Evolutionary conservation across 2,113 vertebrate genomes (phyloP), one percentile per base, ranked within the genome.

Genomic region (Poecile atricapillus): DNA sequence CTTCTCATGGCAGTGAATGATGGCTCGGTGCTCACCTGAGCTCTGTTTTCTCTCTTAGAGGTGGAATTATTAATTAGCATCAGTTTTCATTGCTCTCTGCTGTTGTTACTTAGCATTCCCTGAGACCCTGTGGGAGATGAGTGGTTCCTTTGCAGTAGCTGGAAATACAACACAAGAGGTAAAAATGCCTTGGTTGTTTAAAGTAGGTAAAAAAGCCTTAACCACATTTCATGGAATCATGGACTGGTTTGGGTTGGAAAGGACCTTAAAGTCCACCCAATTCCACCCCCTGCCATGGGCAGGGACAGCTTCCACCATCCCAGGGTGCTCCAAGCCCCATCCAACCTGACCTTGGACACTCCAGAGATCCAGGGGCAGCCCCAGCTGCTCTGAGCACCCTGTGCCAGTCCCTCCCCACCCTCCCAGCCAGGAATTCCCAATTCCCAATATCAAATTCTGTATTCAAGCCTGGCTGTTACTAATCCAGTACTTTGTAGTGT

Each of bases 311-410:
- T 0, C 55, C 79, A 76, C 21, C 0, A 0, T 47, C 17, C n/a
- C 41, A 76, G 30, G 8, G 0, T 9, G 14, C 11, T 60, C 62
- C 37, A 23, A 50, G 22, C 14, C 9, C 31, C 0, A 0, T 49
- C 75, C 43, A 67, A 0, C 28, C 53, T 55, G n/a, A 9, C 5
- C 4, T 43, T 23, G 87, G 55, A 0, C 71, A 63, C 3, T 63
- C 0, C 79, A 76, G 47, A 55, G 47, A 62, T 69, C 19, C 46
- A 59, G 79, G 22, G 55, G 10, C 53, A 75, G 46, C 87, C 79
- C 1, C 63, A 63, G 56, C 41, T 63, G 0, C 63, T 49, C 47
- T 62, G 63, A 11, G 9, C 4, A 47, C 1, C 5, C 78, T 30
- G 9, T 16, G 19, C 39, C 62, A 75, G 69, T 4, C 6, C 15